Conservation (phyloP, 2,797 vertebrate species). For the Apodemus agrarius region DNA sequence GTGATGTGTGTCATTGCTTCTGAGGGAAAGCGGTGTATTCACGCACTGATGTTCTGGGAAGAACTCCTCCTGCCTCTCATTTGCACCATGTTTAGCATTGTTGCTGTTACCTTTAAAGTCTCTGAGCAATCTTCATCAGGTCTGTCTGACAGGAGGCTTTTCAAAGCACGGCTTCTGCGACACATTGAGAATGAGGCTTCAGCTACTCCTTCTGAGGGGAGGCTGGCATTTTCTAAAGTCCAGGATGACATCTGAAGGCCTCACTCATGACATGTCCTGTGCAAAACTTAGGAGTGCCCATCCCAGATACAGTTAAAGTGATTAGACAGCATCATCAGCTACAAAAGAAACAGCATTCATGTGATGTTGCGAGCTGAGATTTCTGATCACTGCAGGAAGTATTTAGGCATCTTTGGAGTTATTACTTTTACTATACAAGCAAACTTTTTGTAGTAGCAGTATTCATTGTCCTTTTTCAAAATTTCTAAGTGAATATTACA, state of each 20-base stretch:
- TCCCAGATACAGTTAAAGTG: not conserved
- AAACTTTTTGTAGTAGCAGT: not conserved
- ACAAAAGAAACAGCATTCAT: not conserved
- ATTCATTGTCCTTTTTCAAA: not conserved
- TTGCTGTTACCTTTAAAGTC: not conserved
- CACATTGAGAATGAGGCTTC: not conserved
- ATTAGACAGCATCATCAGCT: not conserved
- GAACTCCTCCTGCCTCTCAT: not conserved
- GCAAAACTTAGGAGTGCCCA: not conserved
- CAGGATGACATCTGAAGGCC: not conserved
- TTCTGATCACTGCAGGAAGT: not conserved
- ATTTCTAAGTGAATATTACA: not conserved
- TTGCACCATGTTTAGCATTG: not conserved
- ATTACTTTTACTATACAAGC: not conserved
- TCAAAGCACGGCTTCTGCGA: not conserved
- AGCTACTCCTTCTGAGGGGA: not conserved
- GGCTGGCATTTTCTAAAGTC: not conserved
- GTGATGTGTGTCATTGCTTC: conserved; percentile 29
- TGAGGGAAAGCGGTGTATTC: not conserved
- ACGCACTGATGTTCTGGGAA: not conserved
- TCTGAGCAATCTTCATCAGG: not conserved
- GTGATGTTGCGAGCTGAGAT: not conserved
- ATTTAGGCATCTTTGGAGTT: not conserved
- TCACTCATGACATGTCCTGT: not conserved
- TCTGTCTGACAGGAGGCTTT: not conserved